Conservation (phyloP, 1,140 invertebrate species). For the Lerema accius region DNA sequence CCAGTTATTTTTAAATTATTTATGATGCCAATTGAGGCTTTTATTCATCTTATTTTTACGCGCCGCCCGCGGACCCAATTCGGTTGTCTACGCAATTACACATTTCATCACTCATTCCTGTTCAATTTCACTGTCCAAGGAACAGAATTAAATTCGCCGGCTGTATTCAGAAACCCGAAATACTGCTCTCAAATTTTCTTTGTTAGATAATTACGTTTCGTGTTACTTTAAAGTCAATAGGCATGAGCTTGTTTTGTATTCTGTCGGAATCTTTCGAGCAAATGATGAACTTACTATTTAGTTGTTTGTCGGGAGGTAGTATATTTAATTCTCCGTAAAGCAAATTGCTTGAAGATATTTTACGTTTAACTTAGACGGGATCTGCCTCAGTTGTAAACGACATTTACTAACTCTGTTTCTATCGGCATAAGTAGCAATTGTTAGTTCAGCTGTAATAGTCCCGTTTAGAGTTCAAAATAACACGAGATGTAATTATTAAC, state of each 20-base stretch:
- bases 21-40: background rate
- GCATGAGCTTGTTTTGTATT: background rate
- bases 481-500: no score
- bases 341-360: no score
- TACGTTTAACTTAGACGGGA: no score
- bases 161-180: constrained; percentile 2
- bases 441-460: no score
- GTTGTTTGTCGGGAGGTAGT: background rate
- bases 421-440: no score
- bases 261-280: background rate
- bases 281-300: background rate
- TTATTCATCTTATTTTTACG: background rate
- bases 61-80: background rate
- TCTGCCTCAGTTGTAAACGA: no score
- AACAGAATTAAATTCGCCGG: background rate
- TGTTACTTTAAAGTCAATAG: background rate
- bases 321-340: no score
- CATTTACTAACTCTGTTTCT: no score
- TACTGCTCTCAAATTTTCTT: background rate
- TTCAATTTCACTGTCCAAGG: constrained; percentile 17
- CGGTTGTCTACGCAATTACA: constrained; percentile 11
- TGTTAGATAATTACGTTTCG: constrained; percentile 7
- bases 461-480: no score
- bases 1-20: no score
- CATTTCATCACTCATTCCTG: constrained; percentile 12